phyloP scores from a whole-genome alignment of 2,888 invertebrate species.

The Arge pagana region DNA sequence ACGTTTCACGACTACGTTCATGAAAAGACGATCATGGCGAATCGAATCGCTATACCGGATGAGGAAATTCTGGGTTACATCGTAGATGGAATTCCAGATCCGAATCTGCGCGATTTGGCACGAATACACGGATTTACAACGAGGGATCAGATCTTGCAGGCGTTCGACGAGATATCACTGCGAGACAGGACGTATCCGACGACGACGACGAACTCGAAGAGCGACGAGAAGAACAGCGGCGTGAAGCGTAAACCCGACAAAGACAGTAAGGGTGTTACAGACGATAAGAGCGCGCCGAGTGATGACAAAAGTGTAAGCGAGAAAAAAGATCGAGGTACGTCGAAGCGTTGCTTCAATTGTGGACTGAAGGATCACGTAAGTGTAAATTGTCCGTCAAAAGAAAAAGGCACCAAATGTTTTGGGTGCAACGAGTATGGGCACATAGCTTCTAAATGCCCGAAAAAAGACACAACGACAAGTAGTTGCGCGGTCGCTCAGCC shows the following conservation, averaged over 20 bases:
- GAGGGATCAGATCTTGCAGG: conserved; percentile 22
- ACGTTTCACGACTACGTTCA: conserved; percentile 26
- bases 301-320: background rate
- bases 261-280: background rate
- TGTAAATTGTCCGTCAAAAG: conserved; percentile 1
- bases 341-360: background rate
- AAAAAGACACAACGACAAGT: background rate
- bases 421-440: conserved; percentile 20
- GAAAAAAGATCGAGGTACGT: background rate
- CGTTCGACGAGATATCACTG: conserved; percentile 26
- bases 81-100: conserved; percentile 29
- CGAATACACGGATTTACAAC: conserved; percentile 26
- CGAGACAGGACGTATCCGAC: background rate
- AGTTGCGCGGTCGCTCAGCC: background rate
- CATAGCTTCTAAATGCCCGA: conserved; percentile 20
- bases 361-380: conserved; percentile 1
- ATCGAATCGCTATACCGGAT: conserved; percentile 25
- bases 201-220: conserved; percentile 2
- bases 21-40: conserved; percentile 25
- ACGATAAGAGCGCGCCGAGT: background rate
- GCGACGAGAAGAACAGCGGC: conserved; percentile 9
- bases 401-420: background rate
- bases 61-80: conserved; percentile 28
- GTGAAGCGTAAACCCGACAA: background rate
- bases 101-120: conserved; percentile 24